Base-by-base conservation (phyloP, 1,140 invertebrate species). In the Drosophila simulans region DNA sequence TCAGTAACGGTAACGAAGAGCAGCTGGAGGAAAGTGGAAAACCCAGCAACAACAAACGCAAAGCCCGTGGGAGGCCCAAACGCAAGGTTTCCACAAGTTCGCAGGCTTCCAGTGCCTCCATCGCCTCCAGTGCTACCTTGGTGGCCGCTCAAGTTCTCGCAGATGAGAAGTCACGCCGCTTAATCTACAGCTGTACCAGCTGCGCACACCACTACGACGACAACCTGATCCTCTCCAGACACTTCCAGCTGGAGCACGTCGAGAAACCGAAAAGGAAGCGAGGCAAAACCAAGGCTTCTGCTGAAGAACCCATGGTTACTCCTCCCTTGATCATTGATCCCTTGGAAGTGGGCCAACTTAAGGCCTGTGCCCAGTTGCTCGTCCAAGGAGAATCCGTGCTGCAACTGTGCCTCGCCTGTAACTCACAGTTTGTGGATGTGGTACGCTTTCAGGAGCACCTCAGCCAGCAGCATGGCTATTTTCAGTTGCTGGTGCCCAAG, bases 1-100 rank as follows among this genome's bases (percentile, higher is more conserved):
- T 89, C 84, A 89, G 84, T 88, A 88, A 88, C 84, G 84, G 80
- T 83, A 84, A 74, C 54, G 54, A 34, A 34, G 63, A 68, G 46
- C 55, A 49, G 20, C 53, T 77, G 53, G 43, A 43, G 17, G 63
- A 34, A 35, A 15, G 34, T 15, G 48, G 11, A 37, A 40, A 34
- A 12, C 11, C 49, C 31, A 10, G 8, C 31, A 63, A 22, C 20
- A 35, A 15, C 60, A 54, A 64, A 35, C 70, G 65, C 43, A 63
- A 63, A 17, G 20, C n/a, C 15, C 59, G 59, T 37, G 54, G 42
- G 42, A 82, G 49, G 25, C 58, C 52, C 66, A 79, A 52, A 8
- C 79, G 83, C 68, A 70, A 63, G 48, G 43, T 35, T n/a, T 74
- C 71, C 12, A 54, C 27, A 2, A 74, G 71, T 15, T 70, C 66